Evolutionary conservation across 2,113 vertebrate genomes (phyloP).

Genomic region (Capreolus pygargus): DNA sequence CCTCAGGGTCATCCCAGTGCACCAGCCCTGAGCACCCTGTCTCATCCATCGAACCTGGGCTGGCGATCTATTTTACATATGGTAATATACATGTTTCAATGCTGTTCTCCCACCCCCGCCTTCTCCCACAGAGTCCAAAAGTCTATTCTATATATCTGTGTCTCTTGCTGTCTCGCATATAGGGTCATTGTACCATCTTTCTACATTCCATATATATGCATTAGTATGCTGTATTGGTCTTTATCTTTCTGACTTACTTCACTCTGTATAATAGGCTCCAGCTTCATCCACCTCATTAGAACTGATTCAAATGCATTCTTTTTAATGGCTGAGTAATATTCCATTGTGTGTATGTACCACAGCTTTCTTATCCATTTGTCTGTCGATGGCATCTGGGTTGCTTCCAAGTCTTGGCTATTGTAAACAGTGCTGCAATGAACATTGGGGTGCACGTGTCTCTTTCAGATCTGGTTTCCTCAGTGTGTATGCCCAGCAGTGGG

Average conservation of each 20-base stretch:
- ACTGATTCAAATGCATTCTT: not conserved
- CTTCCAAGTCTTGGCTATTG: not conserved
- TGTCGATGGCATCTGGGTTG: not conserved
- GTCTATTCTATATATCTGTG: not conserved
- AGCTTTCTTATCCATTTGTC: not conserved
- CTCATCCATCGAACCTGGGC: not conserved
- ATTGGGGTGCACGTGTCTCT: not conserved
- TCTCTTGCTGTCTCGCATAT: not conserved
- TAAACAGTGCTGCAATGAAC: not conserved
- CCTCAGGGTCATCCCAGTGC: not conserved
- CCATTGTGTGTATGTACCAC: not conserved
- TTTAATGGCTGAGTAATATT: not conserved
- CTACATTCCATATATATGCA: not conserved
- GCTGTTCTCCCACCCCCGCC: not conserved
- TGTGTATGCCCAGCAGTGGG: not conserved
- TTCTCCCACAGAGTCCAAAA: not conserved
- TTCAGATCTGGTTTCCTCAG: not conserved
- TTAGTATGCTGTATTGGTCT: not conserved
- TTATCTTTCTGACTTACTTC: not conserved
- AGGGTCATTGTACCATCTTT: not conserved
- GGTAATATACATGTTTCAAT: not conserved
- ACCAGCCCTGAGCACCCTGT: rapidly evolving
- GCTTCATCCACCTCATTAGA: not conserved
- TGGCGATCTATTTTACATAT: not conserved
- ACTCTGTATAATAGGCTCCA: not conserved